Conservation (phyloP, 2,797 vertebrate genomes). For the Synanceia verrucosa region DNA sequence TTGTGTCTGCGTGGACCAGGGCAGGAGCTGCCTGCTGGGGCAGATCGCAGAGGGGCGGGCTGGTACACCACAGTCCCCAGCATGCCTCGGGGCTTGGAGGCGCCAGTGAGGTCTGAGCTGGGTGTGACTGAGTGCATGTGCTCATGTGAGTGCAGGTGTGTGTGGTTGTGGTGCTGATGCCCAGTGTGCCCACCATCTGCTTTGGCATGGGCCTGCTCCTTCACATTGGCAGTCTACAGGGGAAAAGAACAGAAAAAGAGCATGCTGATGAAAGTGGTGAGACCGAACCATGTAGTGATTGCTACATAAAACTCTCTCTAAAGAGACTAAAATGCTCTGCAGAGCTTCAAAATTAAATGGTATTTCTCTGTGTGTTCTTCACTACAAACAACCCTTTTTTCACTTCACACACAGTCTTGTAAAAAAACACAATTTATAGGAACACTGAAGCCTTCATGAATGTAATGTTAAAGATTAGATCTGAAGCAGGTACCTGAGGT, state of each 20-base stretch:
- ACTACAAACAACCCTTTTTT: neutral
- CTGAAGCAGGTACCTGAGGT: constrained; percentile 58
- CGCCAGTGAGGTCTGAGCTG: neutral
- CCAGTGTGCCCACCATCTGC: constrained; percentile 24
- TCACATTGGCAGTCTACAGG: constrained; percentile 46
- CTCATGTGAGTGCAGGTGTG: constrained; percentile 65
- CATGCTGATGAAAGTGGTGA: neutral
- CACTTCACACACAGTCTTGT: neutral
- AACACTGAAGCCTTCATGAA: neutral
- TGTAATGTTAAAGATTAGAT: neutral
- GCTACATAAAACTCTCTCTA: neutral
- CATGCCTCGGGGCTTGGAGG: neutral
- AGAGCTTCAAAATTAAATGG: neutral
- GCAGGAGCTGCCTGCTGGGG: constrained; percentile 59
- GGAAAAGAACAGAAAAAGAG: neutral
- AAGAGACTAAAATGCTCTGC: neutral
- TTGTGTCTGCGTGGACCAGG: constrained; percentile 60
- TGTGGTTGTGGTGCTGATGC: constrained; percentile 60
- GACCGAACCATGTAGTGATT: neutral
- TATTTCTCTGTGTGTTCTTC: neutral
- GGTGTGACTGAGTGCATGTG: constrained; percentile 39
- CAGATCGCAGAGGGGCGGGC: constrained; percentile 44
- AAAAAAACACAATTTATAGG: too few species aligned
- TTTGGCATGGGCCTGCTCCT: constrained; percentile 26
- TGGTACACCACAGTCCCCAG: constrained; percentile 54